Evolutionary conservation across 1,140 invertebrate genomes (phyloP).

Genomic region (Bombus consobrinus): DNA sequence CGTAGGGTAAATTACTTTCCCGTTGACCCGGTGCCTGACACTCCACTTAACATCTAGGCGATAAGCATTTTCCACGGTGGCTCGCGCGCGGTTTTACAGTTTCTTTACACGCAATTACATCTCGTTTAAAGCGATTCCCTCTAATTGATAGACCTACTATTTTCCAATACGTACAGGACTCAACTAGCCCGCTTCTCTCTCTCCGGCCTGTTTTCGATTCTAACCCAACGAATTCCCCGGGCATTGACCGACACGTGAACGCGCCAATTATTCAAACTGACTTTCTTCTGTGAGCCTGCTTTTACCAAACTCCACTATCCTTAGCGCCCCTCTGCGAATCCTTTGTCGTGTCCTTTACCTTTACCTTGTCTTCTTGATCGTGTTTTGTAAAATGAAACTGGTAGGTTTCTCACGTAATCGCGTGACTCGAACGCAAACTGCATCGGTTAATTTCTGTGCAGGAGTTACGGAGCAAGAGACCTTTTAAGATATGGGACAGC

Average conservation of each 20-base stretch:
- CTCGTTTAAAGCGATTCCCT: constrained; percentile 34
- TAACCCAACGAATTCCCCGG: background rate
- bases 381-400: background rate
- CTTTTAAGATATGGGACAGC: constrained; percentile 99
- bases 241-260: background rate
- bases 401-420: background rate
- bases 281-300: background rate
- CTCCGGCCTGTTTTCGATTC: background rate
- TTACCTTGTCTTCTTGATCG: no score
- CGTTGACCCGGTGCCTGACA: constrained; percentile 69
- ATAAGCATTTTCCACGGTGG: constrained; percentile 64
- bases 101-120: constrained; percentile 58
- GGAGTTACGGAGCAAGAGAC: constrained; percentile 96
- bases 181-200: no score
- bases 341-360: background rate
- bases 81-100: constrained; percentile 43
- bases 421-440: background rate
- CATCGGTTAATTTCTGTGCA: constrained; percentile 80
- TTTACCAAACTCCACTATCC: no score
- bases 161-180: background rate
- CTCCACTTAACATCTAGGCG: constrained; percentile 77
- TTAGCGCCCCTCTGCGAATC: no score
- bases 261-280: background rate
- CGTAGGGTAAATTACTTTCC: constrained; percentile 72
- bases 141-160: background rate